Conservation (phyloP, 2,797 vertebrate genomes). For the Lutjanus campechanus region DNA sequence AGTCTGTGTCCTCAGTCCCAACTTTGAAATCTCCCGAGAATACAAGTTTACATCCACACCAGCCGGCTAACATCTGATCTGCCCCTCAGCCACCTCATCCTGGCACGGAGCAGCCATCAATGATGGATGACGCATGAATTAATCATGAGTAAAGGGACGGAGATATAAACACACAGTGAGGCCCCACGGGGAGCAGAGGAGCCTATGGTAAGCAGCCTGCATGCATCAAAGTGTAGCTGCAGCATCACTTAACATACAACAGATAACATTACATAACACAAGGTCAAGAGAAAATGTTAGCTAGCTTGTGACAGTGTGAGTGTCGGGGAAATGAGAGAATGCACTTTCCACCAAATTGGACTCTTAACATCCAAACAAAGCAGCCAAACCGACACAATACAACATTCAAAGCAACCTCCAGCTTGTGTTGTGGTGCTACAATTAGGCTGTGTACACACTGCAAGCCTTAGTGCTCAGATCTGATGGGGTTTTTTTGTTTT, state of each 20-base stretch:
- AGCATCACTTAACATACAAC: conserved; percentile 23
- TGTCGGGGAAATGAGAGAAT: not conserved
- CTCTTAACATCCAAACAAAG: not conserved
- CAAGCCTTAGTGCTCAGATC: no score
- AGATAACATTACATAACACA: conserved; percentile 31
- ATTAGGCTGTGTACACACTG: no score
- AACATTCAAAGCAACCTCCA: not conserved
- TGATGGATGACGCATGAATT: conserved; percentile 83
- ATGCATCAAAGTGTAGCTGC: conserved; percentile 11
- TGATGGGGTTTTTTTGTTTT: no score
- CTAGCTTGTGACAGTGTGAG: not conserved
- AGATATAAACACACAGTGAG: conserved; percentile 63
- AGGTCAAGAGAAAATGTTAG: conserved; percentile 14
- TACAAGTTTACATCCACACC: conserved; percentile 47
- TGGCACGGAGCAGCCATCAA: conserved; percentile 73
- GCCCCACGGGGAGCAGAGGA: conserved; percentile 31
- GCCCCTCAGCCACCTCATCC: conserved; percentile 63
- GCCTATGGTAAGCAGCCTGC: conserved; percentile 32
- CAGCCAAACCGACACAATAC: no score
- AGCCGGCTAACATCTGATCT: conserved; percentile 66
- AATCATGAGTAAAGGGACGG: conserved; percentile 77
- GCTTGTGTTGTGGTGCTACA: not conserved
- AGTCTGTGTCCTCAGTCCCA: not conserved
- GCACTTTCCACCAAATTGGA: not conserved
- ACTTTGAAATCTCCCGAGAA: conserved; percentile 17